phyloP scores from a whole-genome alignment of 1,140 invertebrate species.

The Lamellibrachia luymesi region DNA sequence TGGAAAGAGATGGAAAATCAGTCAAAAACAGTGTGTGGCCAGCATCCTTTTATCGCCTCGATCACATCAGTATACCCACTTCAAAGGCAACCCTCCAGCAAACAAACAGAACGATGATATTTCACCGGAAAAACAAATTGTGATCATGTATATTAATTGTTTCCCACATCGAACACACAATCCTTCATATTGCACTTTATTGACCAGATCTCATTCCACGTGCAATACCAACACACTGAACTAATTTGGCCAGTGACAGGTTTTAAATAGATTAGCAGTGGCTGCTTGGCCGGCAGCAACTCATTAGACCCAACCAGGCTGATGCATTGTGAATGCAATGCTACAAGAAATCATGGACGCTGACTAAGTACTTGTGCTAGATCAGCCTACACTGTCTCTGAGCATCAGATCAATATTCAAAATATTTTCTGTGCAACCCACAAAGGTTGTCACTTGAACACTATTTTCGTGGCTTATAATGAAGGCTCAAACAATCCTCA shows the following conservation, averaged over 20 bases:
- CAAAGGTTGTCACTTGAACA: neutral
- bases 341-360: neutral
- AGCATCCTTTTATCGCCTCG: neutral
- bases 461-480: neutral
- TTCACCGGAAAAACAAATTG: neutral
- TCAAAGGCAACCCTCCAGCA: neutral
- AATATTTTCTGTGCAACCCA: neutral
- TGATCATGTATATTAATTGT: neutral
- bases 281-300: neutral
- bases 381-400: neutral
- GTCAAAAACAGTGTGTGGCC: no score
- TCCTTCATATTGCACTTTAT: neutral
- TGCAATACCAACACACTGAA: neutral
- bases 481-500: neutral
- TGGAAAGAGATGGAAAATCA: no score
- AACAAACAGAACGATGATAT: neutral
- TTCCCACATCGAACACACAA: neutral
- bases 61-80: neutral
- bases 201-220: neutral
- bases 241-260: neutral
- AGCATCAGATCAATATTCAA: neutral
- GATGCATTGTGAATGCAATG: neutral
- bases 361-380: neutral
- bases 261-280: neutral
- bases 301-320: neutral